These are phyloP conservation scores for Melinaea menophilus DNA, from an alignment of 2,888 invertebrate genomes.

Conservation along the genomic window DNA sequence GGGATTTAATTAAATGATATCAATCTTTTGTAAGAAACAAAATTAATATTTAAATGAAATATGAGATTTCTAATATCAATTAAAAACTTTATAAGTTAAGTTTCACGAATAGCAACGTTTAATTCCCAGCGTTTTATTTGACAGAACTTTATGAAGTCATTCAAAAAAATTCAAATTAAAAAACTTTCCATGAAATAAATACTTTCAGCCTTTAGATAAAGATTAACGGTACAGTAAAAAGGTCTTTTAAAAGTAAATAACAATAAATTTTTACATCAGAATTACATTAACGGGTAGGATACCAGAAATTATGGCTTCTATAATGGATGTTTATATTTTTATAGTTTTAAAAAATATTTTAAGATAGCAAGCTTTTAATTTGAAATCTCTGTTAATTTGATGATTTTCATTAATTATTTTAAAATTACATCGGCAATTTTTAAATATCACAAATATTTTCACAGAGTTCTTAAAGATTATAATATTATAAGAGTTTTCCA, in stretches of 20 bases:
- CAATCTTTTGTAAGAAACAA: not conserved
- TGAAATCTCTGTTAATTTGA: too few species aligned
- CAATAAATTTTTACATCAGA: constrained; percentile 31
- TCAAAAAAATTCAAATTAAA: constrained; percentile 20
- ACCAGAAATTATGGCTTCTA: constrained; percentile 7
- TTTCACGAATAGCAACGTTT: constrained; percentile 11
- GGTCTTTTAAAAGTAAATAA: constrained; percentile 20
- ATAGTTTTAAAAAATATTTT: not conserved
- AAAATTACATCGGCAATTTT: too few species aligned
- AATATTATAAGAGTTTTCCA: too few species aligned
- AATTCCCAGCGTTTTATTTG: constrained; percentile 15
- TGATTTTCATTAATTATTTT: too few species aligned
- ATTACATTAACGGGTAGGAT: constrained; percentile 31
- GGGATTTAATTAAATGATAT: not conserved
- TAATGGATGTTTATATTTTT: constrained; percentile 12
- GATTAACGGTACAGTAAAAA: constrained; percentile 10
- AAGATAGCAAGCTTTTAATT: not conserved
- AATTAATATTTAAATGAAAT: too few species aligned
- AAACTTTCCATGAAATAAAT: constrained; percentile 22
- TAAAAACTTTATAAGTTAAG: constrained; percentile 3
- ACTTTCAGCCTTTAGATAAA: constrained; percentile 6
- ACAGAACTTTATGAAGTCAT: constrained; percentile 16
- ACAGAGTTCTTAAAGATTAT: too few species aligned
- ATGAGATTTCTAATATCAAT: not conserved
- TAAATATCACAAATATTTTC: too few species aligned